Evolutionary conservation across 1,140 invertebrate genomes (phyloP).

Genomic region (Fopius arisanus): DNA sequence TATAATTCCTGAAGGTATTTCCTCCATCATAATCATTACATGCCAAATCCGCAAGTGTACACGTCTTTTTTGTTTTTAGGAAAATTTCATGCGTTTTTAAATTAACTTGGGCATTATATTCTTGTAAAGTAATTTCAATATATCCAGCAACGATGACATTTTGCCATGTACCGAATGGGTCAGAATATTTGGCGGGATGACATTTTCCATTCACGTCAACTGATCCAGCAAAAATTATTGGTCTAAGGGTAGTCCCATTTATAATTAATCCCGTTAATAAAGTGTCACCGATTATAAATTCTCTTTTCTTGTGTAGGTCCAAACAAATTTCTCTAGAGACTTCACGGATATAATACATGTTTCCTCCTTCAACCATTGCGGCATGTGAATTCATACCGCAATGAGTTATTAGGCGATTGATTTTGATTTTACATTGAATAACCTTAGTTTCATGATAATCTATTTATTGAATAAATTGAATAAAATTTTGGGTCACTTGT

Average conservation of each 20-base stretch:
- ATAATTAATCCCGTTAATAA: constrained; percentile 16
- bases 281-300: not conserved
- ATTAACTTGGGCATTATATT: constrained; percentile 7
- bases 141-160: not conserved
- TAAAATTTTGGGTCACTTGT: not conserved
- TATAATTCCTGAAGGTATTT: constrained; percentile 12
- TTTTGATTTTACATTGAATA: constrained; percentile 32
- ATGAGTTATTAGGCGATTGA: constrained; percentile 22
- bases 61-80: not conserved
- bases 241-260: constrained; percentile 6
- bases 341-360: constrained; percentile 20
- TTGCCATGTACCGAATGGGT: constrained; percentile 20
- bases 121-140: constrained; percentile 13
- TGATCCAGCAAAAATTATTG: constrained; percentile 17
- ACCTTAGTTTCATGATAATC: constrained; percentile 21
- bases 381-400: constrained; percentile 31
- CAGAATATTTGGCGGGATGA: no score
- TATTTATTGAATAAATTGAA: constrained; percentile 30
- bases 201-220: constrained; percentile 11
- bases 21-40: constrained; percentile 15
- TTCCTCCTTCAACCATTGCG: constrained; percentile 6
- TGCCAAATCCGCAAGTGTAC: not conserved
- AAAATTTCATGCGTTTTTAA: constrained; percentile 12
- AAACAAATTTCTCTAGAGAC: constrained; percentile 14
- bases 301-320: constrained; percentile 4